A percentile compares a stretch with the other conserved stretches of the same genome.
Conservation (phyloP, 2,888 invertebrate genomes). For the Dastarcus helophoroides region DNA sequence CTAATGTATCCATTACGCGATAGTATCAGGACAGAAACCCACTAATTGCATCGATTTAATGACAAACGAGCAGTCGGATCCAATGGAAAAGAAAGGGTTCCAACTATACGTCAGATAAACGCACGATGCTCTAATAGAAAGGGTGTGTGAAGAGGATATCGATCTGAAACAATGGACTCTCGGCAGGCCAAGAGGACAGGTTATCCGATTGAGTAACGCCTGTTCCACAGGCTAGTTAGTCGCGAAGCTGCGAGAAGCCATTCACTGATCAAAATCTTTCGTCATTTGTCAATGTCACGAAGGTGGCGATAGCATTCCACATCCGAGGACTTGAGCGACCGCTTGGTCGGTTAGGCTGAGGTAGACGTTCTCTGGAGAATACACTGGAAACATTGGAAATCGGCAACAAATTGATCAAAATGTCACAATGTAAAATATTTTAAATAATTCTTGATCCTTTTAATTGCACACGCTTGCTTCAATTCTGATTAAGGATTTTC, state of each 20-base stretch:
- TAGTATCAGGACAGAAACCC: conserved; percentile 7
- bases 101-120: conserved; percentile 19
- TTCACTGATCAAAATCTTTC: conserved; percentile 61
- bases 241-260: conserved; percentile 34
- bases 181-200: conserved; percentile 17
- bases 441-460: too few species aligned
- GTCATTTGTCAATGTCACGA: conserved; percentile 68
- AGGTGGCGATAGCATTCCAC: conserved; percentile 40
- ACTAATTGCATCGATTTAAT: conserved; percentile 17
- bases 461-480: too few species aligned
- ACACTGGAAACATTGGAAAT: too few species aligned
- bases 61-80: conserved; percentile 11
- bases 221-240: conserved; percentile 25
- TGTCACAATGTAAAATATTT: too few species aligned
- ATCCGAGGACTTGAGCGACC: conserved; percentile 30
- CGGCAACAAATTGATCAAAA: too few species aligned
- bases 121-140: conserved; percentile 17
- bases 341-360: conserved; percentile 14
- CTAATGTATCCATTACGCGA: conserved; percentile 10
- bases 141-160: conserved; percentile 24
- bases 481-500: too few species aligned
- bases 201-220: conserved; percentile 28
- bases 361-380: conserved; percentile 5
- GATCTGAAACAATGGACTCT: conserved; percentile 29
- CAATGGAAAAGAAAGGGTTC: conserved; percentile 9